Percentiles rank a stretch among this genome's conserved stretches.
These are phyloP conservation scores for Beroe ovata DNA, from an alignment of 37 sponge, comb jelly and placozoan genomes.

Conservation along the genomic window DNA sequence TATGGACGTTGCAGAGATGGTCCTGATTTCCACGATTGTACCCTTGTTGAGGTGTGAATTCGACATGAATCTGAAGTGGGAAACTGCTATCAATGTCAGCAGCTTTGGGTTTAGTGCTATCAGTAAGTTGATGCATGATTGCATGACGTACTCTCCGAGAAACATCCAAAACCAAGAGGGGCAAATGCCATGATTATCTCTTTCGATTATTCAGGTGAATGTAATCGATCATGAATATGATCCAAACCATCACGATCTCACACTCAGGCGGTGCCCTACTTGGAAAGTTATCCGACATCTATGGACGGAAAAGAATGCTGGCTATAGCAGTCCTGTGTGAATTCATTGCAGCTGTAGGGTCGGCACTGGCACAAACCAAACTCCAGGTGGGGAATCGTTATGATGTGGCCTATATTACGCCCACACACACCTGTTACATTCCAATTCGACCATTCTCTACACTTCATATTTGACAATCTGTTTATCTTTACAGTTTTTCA, in stretches of 20 bases:
- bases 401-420: too few species aligned
- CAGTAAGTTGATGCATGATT: too few species aligned
- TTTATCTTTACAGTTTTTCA: conserved; percentile 8
- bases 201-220: too few species aligned
- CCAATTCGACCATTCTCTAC: too few species aligned
- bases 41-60: conserved; percentile 31
- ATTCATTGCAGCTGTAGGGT: neutral
- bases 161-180: too few species aligned
- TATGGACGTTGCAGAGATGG: conserved; percentile 2
- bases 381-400: too few species aligned
- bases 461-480: too few species aligned
- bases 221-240: too few species aligned
- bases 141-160: too few species aligned
- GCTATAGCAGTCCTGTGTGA: neutral
- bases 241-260: neutral
- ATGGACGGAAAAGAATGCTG: neutral
- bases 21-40: conserved; percentile 4
- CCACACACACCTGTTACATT: too few species aligned
- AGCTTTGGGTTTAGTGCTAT: neutral
- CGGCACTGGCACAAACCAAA: conserved; percentile 35
- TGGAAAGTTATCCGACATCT: conserved; percentile 38
- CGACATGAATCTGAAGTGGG: neutral
- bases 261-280: neutral
- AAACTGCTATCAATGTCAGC: neutral
- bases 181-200: too few species aligned